phyloP scores from a whole-genome alignment of 2,888 invertebrate genomes.

The Alsophila aescularia region DNA sequence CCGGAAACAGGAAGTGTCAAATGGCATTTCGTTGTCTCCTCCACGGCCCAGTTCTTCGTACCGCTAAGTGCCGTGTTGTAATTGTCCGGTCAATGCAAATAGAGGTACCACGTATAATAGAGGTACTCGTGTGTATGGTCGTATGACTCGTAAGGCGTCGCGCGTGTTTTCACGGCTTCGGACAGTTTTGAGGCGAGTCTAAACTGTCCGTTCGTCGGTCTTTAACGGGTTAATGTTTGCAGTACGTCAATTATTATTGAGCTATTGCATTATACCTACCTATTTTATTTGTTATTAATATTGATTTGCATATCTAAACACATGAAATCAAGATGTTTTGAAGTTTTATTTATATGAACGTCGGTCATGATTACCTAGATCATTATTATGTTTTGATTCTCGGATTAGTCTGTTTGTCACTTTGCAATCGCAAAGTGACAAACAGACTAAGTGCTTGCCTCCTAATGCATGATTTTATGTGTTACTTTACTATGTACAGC shows the following conservation, averaged over 20 bases:
- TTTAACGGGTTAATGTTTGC: slow-evolving; percentile 63
- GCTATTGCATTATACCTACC: background rate
- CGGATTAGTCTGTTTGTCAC: no score
- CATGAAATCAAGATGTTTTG: no score
- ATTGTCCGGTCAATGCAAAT: slow-evolving; percentile 80
- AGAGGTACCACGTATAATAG: slow-evolving; percentile 43
- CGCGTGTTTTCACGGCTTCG: slow-evolving; percentile 47
- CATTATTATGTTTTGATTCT: no score
- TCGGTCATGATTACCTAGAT: no score
- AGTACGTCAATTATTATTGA: background rate
- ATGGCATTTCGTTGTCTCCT: slow-evolving; percentile 80
- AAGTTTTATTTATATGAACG: no score
- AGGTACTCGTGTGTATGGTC: slow-evolving; percentile 53
- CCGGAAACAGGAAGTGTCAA: slow-evolving; percentile 82
- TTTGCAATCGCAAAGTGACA: no score
- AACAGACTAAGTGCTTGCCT: no score
- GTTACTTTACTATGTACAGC: no score
- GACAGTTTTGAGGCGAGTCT: slow-evolving; percentile 51
- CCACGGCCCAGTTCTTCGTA: slow-evolving; percentile 76
- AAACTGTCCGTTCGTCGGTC: slow-evolving; percentile 48
- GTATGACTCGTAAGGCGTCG: slow-evolving; percentile 36
- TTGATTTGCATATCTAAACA: no score
- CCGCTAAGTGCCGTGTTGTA: slow-evolving; percentile 79
- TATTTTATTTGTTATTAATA: no score
- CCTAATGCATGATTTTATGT: no score